phyloP scores from a whole-genome alignment of 2,797 vertebrate genomes.

The Crenichthys baileyi region DNA sequence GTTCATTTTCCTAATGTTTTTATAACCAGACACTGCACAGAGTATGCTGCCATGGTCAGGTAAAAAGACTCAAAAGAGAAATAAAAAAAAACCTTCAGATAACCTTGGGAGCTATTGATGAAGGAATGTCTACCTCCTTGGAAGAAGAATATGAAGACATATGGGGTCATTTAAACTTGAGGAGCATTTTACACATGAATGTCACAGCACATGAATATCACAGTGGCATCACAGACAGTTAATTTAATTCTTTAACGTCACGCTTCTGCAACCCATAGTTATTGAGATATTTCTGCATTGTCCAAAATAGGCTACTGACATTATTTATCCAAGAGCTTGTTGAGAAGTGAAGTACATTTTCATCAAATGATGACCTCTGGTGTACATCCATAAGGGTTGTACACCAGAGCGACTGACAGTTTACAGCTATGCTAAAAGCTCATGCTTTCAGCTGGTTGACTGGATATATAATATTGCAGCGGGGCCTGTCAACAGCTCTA shows the following conservation, averaged over 20 bases:
- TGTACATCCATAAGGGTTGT: constrained; percentile 11
- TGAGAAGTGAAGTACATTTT: constrained; percentile 5
- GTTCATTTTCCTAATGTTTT: neutral
- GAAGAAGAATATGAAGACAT: no score
- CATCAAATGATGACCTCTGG: neutral
- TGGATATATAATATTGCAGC: constrained; percentile 53
- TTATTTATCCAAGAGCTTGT: neutral
- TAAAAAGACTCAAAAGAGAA: neutral
- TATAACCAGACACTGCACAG: neutral
- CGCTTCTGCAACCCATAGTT: neutral
- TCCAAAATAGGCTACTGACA: neutral
- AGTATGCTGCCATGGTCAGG: neutral
- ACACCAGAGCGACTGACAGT: constrained; percentile 5
- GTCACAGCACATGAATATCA: neutral
- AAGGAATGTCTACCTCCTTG: no score
- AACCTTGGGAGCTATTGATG: no score
- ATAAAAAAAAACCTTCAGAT: no score
- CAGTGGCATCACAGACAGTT: neutral
- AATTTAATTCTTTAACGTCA: neutral
- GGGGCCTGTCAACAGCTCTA: constrained; percentile 53
- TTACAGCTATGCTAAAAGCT: constrained; percentile 32
- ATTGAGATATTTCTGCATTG: neutral
- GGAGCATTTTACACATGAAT: no score
- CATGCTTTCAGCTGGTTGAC: constrained; percentile 41
- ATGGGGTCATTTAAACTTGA: no score